Evolutionary conservation across 92 coral and sea anemone species (phyloP).

Genomic region (Pocillopora grandis): DNA sequence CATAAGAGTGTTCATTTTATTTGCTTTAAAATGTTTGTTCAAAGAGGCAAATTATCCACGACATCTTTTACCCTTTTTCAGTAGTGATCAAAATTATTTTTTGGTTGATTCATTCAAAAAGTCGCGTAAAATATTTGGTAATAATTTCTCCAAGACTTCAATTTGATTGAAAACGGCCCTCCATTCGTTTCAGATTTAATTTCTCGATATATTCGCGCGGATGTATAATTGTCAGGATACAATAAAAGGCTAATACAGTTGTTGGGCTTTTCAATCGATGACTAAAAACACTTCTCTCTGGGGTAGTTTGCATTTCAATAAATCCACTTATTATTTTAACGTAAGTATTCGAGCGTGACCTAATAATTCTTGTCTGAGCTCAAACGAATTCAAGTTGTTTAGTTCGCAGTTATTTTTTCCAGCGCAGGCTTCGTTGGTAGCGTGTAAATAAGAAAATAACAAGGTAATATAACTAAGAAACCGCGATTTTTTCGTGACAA

Average conservation of each 20-base stretch:
- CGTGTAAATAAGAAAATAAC: neutral
- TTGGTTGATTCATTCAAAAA: neutral
- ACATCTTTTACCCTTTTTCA: neutral
- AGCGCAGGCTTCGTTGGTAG: neutral
- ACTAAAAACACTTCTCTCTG: neutral
- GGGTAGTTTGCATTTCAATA: neutral
- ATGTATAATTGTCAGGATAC: neutral
- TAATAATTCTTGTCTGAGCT: neutral
- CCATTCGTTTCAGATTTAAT: neutral
- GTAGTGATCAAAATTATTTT: neutral
- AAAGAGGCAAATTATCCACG: neutral
- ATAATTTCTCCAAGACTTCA: neutral
- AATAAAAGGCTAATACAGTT: neutral
- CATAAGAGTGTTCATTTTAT: neutral
- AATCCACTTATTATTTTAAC: neutral
- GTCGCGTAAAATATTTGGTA: neutral
- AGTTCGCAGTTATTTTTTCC: neutral
- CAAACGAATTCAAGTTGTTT: neutral
- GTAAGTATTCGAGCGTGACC: neutral
- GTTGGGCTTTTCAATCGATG: neutral
- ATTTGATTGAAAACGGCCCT: conserved; percentile 8
- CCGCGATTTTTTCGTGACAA: neutral
- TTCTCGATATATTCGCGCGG: neutral
- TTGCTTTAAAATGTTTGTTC: neutral
- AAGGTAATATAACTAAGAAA: neutral